phyloP scores from a whole-genome alignment of 2,113 vertebrate species.

The Antigone vipio region DNA sequence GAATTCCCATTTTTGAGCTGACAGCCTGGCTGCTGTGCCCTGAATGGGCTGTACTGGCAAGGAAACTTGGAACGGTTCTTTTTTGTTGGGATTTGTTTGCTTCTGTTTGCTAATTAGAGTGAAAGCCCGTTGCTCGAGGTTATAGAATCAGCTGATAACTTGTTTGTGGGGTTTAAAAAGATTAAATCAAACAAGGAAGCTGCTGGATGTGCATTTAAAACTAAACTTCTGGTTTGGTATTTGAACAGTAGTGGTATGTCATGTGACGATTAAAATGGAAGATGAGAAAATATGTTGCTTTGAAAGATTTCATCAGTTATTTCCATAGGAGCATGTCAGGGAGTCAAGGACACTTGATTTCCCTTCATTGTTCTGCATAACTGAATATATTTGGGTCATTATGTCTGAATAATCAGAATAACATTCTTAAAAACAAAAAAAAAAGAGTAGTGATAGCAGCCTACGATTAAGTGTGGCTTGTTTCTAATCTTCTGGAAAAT shows the following conservation, averaged over 20 bases:
- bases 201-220: background rate
- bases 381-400: conserved; percentile 39
- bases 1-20: background rate
- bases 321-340: conserved; percentile 14
- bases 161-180: background rate
- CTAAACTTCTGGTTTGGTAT: background rate
- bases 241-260: background rate
- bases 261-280: conserved; percentile 32
- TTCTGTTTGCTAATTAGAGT: background rate
- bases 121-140: background rate
- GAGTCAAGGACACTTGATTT: conserved; percentile 50
- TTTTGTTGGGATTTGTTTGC: background rate
- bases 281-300: conserved; percentile 4
- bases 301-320: conserved; percentile 11
- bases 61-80: background rate
- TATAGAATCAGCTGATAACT: background rate
- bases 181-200: background rate
- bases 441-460: background rate
- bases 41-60: background rate
- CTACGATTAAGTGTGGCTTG: background rate
- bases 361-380: conserved; percentile 25
- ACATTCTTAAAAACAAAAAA: conserved; percentile 4
- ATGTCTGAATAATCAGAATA: conserved; percentile 31
- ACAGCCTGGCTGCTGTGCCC: background rate
- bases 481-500: conserved; percentile 48